Conservation (phyloP, 2,113 vertebrate genomes). For the Muscicapa adusta region DNA sequence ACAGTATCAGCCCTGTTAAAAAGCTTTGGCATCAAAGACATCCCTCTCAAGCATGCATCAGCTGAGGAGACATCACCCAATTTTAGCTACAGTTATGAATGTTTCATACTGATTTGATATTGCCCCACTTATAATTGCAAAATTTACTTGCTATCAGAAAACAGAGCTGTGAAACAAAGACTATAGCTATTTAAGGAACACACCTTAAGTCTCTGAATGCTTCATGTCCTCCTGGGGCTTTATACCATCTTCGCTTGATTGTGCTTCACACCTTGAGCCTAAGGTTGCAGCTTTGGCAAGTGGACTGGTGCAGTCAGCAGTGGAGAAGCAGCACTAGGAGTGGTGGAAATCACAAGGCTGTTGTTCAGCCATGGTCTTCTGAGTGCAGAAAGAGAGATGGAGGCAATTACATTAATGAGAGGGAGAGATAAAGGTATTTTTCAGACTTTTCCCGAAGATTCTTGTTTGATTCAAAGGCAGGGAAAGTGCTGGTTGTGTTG, state of each 20-base stretch:
- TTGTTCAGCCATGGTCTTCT: rapidly evolving
- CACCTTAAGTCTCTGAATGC: background rate
- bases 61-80: background rate
- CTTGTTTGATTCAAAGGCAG: background rate
- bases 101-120: constrained; percentile 20
- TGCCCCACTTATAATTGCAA: background rate
- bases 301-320: background rate
- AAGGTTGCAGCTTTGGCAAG: background rate
- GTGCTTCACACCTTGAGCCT: background rate
- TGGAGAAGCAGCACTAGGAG: background rate
- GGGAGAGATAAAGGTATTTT: background rate
- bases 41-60: background rate
- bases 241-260: background rate
- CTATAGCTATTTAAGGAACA: background rate
- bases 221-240: background rate
- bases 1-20: background rate
- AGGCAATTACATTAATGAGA: background rate
- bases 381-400: background rate
- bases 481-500: background rate
- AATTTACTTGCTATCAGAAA: background rate
- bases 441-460: background rate
- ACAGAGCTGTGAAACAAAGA: background rate
- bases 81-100: constrained; percentile 40
- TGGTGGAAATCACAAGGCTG: background rate
- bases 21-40: background rate